Conservation (phyloP, 2,113 vertebrate genomes). For the Phrynosoma blainvillii region DNA sequence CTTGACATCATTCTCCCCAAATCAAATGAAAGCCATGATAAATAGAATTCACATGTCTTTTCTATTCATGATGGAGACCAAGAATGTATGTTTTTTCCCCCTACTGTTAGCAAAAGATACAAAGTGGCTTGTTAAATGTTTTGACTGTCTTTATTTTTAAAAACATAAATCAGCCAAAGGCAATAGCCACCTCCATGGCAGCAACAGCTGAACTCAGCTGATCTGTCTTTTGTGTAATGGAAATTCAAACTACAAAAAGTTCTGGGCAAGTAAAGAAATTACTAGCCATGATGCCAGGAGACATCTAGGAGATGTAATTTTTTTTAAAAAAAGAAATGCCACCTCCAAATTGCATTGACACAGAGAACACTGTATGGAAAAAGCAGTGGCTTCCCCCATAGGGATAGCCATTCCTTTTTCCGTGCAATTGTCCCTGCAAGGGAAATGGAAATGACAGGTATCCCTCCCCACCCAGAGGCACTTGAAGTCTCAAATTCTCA, state of each 20-base stretch:
- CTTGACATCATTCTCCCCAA: neutral
- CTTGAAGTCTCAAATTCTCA: neutral
- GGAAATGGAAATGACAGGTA: neutral
- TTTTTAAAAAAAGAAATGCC: too few species aligned
- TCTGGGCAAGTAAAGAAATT: too few species aligned
- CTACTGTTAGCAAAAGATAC: neutral
- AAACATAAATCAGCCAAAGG: neutral
- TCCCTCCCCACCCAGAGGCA: neutral
- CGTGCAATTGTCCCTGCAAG: neutral
- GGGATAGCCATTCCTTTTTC: neutral
- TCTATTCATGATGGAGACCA: neutral
- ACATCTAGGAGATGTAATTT: too few species aligned
- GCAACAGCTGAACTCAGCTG: neutral
- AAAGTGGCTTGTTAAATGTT: neutral
- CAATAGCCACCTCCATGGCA: neutral
- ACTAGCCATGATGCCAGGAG: too few species aligned
- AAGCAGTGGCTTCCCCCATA: neutral
- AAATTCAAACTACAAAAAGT: neutral
- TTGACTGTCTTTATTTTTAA: neutral
- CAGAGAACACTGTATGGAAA: neutral
- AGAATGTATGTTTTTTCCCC: neutral
- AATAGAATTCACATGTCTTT: neutral
- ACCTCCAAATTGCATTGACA: neutral
- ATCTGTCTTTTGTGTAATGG: neutral
- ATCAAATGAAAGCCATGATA: neutral